These are phyloP conservation scores for Siderastrea radians DNA, from an alignment of 92 coral and sea anemone species.

Conservation along the genomic window DNA sequence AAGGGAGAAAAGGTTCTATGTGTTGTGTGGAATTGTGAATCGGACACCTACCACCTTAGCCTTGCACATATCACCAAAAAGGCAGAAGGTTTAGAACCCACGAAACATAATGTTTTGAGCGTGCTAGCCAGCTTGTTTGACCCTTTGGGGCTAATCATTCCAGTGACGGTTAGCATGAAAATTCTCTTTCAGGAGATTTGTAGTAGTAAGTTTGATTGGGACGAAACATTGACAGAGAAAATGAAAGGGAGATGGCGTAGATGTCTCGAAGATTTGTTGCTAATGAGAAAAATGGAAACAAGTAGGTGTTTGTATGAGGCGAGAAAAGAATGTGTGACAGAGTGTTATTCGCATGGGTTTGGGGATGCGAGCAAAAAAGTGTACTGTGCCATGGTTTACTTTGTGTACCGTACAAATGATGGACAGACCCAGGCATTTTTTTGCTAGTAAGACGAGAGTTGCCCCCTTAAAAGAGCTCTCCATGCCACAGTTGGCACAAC, in stretches of 20 bases:
- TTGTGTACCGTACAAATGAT: neutral
- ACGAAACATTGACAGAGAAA: too few relatives aligned
- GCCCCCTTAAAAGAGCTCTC: slow-evolving; percentile 33
- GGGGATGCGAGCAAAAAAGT: too few relatives aligned
- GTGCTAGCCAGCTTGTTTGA: too few relatives aligned
- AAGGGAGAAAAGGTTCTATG: slow-evolving; percentile 60
- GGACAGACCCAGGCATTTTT: slow-evolving; percentile 8
- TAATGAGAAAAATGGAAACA: slow-evolving; percentile 17
- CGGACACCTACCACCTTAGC: slow-evolving; percentile 56
- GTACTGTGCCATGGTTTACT: too few relatives aligned
- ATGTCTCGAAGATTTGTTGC: slow-evolving; percentile 48
- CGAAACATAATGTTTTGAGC: too few relatives aligned
- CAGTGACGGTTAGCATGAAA: too few relatives aligned
- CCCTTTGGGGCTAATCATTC: too few relatives aligned
- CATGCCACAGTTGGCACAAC: neutral
- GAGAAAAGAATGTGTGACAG: slow-evolving; percentile 33
- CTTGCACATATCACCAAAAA: slow-evolving; percentile 25
- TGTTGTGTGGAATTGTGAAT: slow-evolving; percentile 44
- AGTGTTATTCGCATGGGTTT: neutral
- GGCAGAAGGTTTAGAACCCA: too few relatives aligned
- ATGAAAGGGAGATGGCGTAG: neutral
- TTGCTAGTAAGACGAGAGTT: slow-evolving; percentile 34
- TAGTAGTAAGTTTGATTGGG: too few relatives aligned
- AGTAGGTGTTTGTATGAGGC: slow-evolving; percentile 54
- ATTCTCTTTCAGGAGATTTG: too few relatives aligned